Base-by-base conservation (phyloP, 1,140 invertebrate genomes). In the Hormaphis cornu region DNA sequence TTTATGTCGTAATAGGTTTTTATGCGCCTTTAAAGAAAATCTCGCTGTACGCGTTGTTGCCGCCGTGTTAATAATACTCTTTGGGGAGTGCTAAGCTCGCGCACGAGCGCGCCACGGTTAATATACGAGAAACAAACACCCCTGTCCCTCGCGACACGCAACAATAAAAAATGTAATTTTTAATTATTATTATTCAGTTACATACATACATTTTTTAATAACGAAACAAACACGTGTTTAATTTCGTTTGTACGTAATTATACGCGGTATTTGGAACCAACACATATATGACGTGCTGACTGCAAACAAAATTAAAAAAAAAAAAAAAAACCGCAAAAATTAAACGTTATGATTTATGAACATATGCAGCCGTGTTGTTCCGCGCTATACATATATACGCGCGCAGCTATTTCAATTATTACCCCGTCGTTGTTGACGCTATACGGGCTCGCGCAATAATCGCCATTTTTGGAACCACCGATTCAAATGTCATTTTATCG, bases 81-180 rank as follows among this genome's bases (percentile, higher is more conserved):
- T 42, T 14, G 28, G 58, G 58, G 58, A 44, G 58, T 46, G 58
- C 26, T 63, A 63, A 63, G 58, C 58, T 63, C 42, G 22, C 46
- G 24, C 58, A 63, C 58, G 58, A 46, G 58, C 54, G 58, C 37
- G 40, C 14, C 14, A 40, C 6, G 24, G 40, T n/a, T 63, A 63
- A 63, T 63, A 63, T 20, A 30, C 7, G 14, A 40, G 14, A 40
- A 40, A 63, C 30, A 63, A 46, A 42, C n/a, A 63, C 58, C 58
- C 58, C 40, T 63, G 40, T 63, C 58, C 58, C 58, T 63, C 10
- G 58, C 22, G 58, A 63, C 58, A 46, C 58, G 58, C 46, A 44
- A 63, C 58, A 46, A 63, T 63, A 46, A 63, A 63, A 63, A 44
- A 63, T 63, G 40, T 63, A 46, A 46, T 63, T 63, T 63, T 63